Percentiles rank a stretch among this genome's conserved stretches.
Evolutionary conservation across 2,797 vertebrate genomes (phyloP).

Genomic region (Botia almorhae): DNA sequence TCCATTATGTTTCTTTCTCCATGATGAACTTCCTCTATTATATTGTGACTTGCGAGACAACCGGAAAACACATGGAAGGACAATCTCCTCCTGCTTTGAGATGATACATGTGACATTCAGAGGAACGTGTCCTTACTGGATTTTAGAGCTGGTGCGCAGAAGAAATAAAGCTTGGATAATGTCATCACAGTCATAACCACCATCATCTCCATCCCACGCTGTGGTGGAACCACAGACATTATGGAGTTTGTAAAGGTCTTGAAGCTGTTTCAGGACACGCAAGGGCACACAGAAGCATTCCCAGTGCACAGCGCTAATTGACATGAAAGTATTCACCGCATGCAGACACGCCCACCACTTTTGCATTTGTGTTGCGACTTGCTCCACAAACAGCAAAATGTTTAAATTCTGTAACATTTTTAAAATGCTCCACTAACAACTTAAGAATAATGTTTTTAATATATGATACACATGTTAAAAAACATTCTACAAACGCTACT

Average conservation of each 20-base stretch:
- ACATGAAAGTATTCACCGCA: background rate
- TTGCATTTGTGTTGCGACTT: no score
- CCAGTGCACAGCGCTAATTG: background rate
- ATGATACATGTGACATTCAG: conserved; percentile 27
- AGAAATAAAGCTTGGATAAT: conserved; percentile 65
- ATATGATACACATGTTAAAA: no score
- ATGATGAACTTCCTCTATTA: conserved; percentile 5
- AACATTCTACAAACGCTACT: no score
- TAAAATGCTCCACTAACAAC: no score
- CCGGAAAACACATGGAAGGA: conserved; percentile 4
- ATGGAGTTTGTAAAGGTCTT: conserved; percentile 50
- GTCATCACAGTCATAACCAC: conserved; percentile 52
- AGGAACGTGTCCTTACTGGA: background rate
- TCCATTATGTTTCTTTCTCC: background rate
- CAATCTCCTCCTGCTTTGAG: conserved; percentile 7
- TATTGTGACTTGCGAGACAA: background rate
- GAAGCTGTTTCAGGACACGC: background rate
- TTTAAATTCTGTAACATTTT: no score
- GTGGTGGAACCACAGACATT: conserved; percentile 46
- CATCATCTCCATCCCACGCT: conserved; percentile 18
- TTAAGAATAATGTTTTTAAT: no score
- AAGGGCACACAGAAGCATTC: background rate
- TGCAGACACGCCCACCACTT: no score
- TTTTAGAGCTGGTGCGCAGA: conserved; percentile 24
- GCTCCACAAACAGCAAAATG: no score